phyloP scores from a whole-genome alignment of 2,888 invertebrate species.

The Spilosoma lubricipeda region DNA sequence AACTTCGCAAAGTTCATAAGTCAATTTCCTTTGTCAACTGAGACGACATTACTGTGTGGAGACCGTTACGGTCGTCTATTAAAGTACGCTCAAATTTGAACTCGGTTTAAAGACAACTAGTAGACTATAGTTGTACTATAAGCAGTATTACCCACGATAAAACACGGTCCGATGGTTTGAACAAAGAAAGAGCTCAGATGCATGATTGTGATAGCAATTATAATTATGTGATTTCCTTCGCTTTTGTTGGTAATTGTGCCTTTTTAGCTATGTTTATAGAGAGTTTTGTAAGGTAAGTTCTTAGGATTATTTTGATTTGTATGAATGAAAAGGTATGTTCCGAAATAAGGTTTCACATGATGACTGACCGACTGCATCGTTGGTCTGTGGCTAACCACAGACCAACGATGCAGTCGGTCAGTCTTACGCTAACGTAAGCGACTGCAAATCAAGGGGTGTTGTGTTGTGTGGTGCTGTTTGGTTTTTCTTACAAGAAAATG shows the following conservation, averaged over 20 bases:
- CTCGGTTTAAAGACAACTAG: constrained; percentile 20
- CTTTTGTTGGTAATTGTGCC: constrained; percentile 27
- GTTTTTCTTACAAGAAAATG: too few relatives aligned
- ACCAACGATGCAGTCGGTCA: too few relatives aligned
- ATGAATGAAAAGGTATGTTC: too few relatives aligned
- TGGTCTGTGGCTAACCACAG: too few relatives aligned
- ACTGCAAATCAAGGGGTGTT: too few relatives aligned
- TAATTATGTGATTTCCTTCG: constrained; percentile 46
- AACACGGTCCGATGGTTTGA: constrained; percentile 36
- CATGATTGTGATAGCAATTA: constrained; percentile 41
- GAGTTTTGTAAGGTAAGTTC: not conserved
- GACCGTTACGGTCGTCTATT: constrained; percentile 8
- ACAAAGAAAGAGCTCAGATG: constrained; percentile 50
- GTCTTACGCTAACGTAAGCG: too few relatives aligned
- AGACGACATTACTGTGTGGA: constrained; percentile 30
- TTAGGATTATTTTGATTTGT: not conserved
- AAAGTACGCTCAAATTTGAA: constrained; percentile 15
- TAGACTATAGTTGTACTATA: constrained; percentile 31
- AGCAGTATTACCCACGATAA: constrained; percentile 40
- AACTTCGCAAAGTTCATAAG: not conserved
- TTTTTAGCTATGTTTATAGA: not conserved
- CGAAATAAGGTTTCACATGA: too few relatives aligned
- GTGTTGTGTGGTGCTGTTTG: too few relatives aligned
- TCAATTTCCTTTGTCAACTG: constrained; percentile 11
- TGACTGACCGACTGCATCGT: too few relatives aligned